Conservation (phyloP, 2,797 vertebrate species). For the Odontamblyopus lacepedii region DNA sequence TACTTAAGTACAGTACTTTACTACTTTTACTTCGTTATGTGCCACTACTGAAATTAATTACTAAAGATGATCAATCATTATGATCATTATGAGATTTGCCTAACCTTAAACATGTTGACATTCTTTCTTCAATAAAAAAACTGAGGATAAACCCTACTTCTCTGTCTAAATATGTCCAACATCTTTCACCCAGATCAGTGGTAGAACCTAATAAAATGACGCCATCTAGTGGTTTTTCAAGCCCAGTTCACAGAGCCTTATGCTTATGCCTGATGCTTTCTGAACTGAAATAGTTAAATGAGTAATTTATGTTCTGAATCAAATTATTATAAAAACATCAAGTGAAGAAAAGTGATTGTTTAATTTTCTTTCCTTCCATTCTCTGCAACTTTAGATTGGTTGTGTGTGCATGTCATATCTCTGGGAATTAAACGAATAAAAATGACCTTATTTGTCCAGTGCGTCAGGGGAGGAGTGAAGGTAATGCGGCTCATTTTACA, state of each 20-base stretch:
- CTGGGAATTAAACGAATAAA: constrained; percentile 41
- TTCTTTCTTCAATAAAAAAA: not conserved
- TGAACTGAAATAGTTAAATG: not conserved
- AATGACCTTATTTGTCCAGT: constrained; percentile 70
- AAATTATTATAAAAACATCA: not conserved
- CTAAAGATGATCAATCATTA: not conserved
- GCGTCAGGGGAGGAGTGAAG: constrained; percentile 71
- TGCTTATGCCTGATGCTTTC: not conserved
- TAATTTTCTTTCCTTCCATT: constrained; percentile 9
- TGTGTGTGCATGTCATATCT: constrained; percentile 32
- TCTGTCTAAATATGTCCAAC: too few relatives aligned
- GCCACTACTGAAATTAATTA: too few relatives aligned
- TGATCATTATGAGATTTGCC: not conserved
- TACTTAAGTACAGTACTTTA: too few relatives aligned
- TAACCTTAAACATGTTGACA: not conserved
- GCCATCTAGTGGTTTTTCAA: constrained; percentile 66
- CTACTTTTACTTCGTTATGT: too few relatives aligned
- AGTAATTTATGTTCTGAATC: constrained; percentile 9
- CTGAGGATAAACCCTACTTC: not conserved
- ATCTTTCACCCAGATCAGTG: not conserved
- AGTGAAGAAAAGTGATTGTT: not conserved
- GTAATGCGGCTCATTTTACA: constrained; percentile 78
- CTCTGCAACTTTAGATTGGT: constrained; percentile 21
- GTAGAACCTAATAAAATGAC: constrained; percentile 23
- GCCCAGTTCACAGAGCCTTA: not conserved